phyloP scores from a whole-genome alignment of 1,140 invertebrate species.

The Diuraphis noxia region DNA sequence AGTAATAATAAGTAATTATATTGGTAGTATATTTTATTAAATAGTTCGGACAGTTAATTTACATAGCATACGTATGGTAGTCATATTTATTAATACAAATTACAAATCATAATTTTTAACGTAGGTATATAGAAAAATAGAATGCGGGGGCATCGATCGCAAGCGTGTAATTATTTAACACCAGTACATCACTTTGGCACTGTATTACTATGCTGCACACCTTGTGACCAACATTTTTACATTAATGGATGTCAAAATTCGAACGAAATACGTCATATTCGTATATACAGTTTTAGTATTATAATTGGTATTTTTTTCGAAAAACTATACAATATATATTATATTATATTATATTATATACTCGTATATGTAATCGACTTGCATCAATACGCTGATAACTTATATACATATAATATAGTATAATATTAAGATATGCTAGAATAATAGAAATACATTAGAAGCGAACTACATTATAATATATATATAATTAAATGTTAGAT shows the following conservation, averaged over 20 bases:
- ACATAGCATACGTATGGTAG: background rate
- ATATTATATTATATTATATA: too few species aligned
- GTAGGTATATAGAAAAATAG: background rate
- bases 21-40: background rate
- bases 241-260: background rate
- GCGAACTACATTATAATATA: background rate
- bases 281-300: background rate
- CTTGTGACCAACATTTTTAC: background rate
- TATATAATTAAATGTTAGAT: background rate
- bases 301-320: background rate
- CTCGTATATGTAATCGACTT: background rate
- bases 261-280: background rate
- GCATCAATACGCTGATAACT: background rate
- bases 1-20: background rate
- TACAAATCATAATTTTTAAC: background rate
- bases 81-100: background rate
- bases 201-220: background rate
- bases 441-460: background rate
- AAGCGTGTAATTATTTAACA: background rate
- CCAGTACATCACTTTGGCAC: background rate
- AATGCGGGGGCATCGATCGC: background rate
- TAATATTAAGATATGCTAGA: background rate
- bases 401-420: background rate
- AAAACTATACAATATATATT: background rate
- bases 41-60: background rate